Evolutionary conservation across 2,888 invertebrate genomes (phyloP).

Genomic region (Gerris lacustris): DNA sequence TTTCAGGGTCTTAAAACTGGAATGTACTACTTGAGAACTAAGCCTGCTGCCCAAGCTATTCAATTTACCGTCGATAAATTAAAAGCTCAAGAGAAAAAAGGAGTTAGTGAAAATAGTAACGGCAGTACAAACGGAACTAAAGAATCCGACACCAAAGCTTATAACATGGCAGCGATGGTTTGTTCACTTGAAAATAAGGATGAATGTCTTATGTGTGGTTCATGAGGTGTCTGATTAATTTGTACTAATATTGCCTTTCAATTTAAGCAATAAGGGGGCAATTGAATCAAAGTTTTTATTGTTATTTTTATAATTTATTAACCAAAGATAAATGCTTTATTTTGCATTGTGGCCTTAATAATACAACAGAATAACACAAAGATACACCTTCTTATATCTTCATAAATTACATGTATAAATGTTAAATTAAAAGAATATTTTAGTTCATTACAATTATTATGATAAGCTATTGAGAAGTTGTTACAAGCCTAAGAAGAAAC

Average conservation of each 20-base stretch:
- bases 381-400: too few species aligned
- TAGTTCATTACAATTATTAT: too few species aligned
- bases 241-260: background rate
- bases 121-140: constrained; percentile 23
- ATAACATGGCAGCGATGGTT: constrained; percentile 60
- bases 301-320: too few species aligned
- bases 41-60: constrained; percentile 90
- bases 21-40: constrained; percentile 95
- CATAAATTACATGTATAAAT: too few species aligned
- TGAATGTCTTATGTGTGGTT: constrained; percentile 75
- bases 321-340: too few species aligned
- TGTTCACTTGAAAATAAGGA: constrained; percentile 82
- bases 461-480: too few species aligned
- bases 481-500: too few species aligned
- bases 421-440: too few species aligned
- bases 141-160: constrained; percentile 35
- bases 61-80: constrained; percentile 95
- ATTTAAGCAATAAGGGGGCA: background rate
- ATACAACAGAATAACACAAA: too few species aligned
- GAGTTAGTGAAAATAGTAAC: constrained; percentile 18
- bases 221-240: constrained; percentile 39
- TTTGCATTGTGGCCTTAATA: too few species aligned
- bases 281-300: too few species aligned
- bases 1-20: constrained; percentile 86
- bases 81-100: constrained; percentile 39